These are phyloP conservation scores for Leptopilina boulardi DNA, from an alignment of 1,140 invertebrate genomes.

Conservation along the genomic window DNA sequence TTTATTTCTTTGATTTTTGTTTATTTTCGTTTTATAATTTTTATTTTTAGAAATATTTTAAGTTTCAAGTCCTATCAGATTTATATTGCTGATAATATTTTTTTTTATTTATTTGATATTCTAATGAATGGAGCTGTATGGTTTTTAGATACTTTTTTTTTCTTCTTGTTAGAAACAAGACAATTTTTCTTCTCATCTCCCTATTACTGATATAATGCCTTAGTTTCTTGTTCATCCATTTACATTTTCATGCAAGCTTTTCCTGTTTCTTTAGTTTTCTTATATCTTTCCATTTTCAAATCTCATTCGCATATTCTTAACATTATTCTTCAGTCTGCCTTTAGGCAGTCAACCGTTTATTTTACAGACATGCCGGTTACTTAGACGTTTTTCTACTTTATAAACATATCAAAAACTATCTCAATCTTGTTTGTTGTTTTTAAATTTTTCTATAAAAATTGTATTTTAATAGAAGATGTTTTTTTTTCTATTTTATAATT, in stretches of 20 bases:
- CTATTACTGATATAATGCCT: neutral
- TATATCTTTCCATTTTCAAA: slow-evolving; percentile 1
- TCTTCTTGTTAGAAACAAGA: neutral
- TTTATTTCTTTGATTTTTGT: neutral
- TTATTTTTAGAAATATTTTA: too few species aligned
- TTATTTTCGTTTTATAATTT: too few species aligned
- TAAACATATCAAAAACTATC: neutral
- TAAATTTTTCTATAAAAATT: too few species aligned
- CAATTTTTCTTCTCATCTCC: neutral
- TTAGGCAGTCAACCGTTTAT: neutral
- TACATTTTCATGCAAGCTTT: slow-evolving; percentile 17
- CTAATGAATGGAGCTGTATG: too few species aligned
- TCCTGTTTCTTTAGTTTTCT: neutral
- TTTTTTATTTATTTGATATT: too few species aligned
- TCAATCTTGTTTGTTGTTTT: too few species aligned
- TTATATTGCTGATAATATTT: too few species aligned
- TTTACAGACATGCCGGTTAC: neutral
- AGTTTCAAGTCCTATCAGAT: too few species aligned
- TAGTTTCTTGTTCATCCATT: slow-evolving; percentile 9
- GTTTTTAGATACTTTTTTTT: neutral
- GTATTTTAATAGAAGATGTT: too few species aligned
- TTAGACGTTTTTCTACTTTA: neutral
- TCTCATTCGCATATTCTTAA: slow-evolving; percentile 7
- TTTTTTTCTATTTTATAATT: too few species aligned
- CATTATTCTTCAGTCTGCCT: slow-evolving; percentile 4